Conservation (phyloP, 2,888 invertebrate genomes). For the Perdita meconis region DNA sequence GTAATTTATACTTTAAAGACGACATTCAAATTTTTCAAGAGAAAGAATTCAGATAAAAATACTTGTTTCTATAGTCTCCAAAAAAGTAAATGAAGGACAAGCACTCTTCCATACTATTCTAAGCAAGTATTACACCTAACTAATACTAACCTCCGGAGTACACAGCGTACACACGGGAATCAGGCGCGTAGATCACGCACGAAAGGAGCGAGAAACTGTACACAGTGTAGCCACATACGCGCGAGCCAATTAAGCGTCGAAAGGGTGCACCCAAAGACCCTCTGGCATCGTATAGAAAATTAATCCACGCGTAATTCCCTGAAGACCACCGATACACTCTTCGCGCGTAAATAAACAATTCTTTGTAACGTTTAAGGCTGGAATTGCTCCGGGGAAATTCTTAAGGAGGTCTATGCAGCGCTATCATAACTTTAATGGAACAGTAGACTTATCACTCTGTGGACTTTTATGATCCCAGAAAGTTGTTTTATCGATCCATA, state of each 20-base stretch:
- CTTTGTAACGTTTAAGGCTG: background rate
- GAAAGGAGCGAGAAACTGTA: constrained; percentile 61
- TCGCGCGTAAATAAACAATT: background rate
- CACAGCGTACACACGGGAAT: constrained; percentile 28
- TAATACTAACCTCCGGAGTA: too few species aligned
- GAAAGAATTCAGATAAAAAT: too few species aligned
- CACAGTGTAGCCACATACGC: constrained; percentile 50
- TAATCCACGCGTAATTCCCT: constrained; percentile 64
- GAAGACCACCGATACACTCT: constrained; percentile 30
- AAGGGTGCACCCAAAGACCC: constrained; percentile 50
- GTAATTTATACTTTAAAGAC: too few species aligned
- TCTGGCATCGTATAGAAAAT: constrained; percentile 62
- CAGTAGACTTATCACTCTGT: too few species aligned
- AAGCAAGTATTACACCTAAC: too few species aligned
- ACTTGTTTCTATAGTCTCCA: too few species aligned
- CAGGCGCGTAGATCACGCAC: constrained; percentile 63
- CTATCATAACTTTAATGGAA: background rate
- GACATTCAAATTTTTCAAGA: too few species aligned
- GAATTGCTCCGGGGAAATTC: background rate
- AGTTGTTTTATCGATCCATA: too few species aligned
- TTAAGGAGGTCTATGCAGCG: background rate
- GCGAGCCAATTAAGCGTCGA: constrained; percentile 64
- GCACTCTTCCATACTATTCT: too few species aligned
- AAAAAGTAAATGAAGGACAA: too few species aligned
- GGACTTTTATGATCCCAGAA: too few species aligned